Evolutionary conservation across 2,113 vertebrate genomes (phyloP), one percentile per base, ranked within the genome.

Genomic region (Podarcis cretensis): DNA sequence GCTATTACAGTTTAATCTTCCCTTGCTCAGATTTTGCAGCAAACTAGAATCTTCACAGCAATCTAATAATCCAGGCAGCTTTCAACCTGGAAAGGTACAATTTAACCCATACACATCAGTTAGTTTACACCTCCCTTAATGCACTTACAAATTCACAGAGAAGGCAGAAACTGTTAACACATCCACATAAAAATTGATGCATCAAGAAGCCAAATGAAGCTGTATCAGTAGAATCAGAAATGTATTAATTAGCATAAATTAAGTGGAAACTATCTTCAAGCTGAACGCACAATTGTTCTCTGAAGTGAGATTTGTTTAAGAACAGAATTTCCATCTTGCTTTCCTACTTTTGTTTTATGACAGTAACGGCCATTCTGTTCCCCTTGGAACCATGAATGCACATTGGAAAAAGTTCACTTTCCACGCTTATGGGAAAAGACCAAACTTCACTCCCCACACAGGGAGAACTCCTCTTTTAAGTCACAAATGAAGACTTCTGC

Each of bases 71-170:
- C 63, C 27, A 84, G 92, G 40, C 30, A 35, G 5, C 32, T 84
- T 81, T 87, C 32, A 66, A 54, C 80, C 43, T 76, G 91, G 90
- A 37, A 25, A 32, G 85, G 43, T 30, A 30, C 69, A 80, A n/a
- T 30, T 57, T 89, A 91, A 75, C 43, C 86, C 89, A 88, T 85
- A 89, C n/a, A 18, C 71, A 91, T 12, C 82, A 82, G 43, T 76
- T 30, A 65, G 48, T 90, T 92, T 89, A 87, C 89, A 89, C 87
- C 88, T 32, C 43, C 86, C 81, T 81, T 82, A 93, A 14, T 82
- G 6, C 1, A 91, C 21, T 74, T n/a, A 88, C 57, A 30, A 2
- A 77, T 86, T 69, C 80, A 5, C 81, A 88, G 27, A 74, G 16
- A 25, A 57, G 83, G 43, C 77, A 89, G 90, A 71, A 87, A 90